Percentiles rank a stretch among this genome's conserved stretches.
Conservation (phyloP, 2,888 invertebrate genomes). For the Colletes collaris region DNA sequence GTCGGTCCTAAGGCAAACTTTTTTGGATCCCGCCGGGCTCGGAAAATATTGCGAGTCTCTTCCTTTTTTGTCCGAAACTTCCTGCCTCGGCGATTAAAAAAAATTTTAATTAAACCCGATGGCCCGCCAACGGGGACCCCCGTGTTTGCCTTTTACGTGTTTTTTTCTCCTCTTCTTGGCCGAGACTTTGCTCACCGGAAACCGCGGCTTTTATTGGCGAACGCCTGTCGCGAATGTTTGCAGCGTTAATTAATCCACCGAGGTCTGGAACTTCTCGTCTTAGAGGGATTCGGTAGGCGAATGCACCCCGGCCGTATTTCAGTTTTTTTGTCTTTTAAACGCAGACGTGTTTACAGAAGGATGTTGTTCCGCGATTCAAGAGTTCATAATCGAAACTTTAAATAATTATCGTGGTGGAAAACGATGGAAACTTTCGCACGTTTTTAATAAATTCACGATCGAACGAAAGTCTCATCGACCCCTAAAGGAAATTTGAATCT, state of each 20-base stretch:
- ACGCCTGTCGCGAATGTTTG: constrained; percentile 44
- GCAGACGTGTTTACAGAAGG: no score
- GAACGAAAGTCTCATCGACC: no score
- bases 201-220: constrained; percentile 34
- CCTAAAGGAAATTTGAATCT: no score
- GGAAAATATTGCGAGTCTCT: not conserved
- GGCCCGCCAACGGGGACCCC: not conserved
- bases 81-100: constrained; percentile 31
- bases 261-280: not conserved
- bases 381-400: no score
- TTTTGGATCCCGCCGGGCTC: not conserved
- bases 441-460: no score
- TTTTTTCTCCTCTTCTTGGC: no score
- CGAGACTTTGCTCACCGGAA: no score
- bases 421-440: no score
- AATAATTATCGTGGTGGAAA: no score
- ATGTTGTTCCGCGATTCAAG: no score
- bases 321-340: no score
- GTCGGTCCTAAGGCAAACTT: not conserved
- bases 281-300: constrained; percentile 10
- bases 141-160: constrained; percentile 27
- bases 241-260: constrained; percentile 50
- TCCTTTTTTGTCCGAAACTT: not conserved
- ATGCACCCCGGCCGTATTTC: not conserved
- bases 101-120: constrained; percentile 45